phyloP scores from a whole-genome alignment of 2,113 vertebrate species.

The Xiphias gladius region DNA sequence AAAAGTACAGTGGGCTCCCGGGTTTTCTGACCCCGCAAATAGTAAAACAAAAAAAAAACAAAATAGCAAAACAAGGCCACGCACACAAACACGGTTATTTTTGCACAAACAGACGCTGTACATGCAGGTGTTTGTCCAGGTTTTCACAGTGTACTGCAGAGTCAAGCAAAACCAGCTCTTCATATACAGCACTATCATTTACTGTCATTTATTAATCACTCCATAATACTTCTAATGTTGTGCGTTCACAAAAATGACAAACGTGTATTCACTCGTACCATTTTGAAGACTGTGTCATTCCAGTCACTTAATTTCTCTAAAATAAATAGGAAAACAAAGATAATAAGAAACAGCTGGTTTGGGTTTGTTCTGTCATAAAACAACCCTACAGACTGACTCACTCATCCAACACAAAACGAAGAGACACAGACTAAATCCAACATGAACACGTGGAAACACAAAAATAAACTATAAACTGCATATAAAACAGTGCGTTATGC shows the following conservation, averaged over 20 bases:
- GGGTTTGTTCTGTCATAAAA: not conserved
- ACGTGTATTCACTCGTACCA: not conserved
- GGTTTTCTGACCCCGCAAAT: too few relatives aligned
- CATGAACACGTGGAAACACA: not conserved
- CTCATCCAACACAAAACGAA: too few relatives aligned
- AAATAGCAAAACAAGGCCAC: not conserved
- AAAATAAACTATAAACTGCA: not conserved
- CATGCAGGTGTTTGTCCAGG: slow-evolving; percentile 18
- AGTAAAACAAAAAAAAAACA: too few relatives aligned
- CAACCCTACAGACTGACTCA: too few relatives aligned
- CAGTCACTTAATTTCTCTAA: not conserved
- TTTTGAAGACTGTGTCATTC: not conserved
- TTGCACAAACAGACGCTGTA: not conserved
- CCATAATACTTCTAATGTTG: not conserved
- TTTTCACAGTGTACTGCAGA: slow-evolving; percentile 1
- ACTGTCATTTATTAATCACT: not conserved
- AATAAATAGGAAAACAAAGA: not conserved
- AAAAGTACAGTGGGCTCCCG: too few relatives aligned
- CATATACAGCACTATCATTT: not conserved
- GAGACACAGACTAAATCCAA: not conserved
- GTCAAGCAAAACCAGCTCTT: not conserved
- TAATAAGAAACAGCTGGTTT: not conserved
- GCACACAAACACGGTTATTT: slow-evolving; percentile 11
- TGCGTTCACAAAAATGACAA: not conserved
- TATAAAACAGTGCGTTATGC: not conserved